Evolutionary conservation across 1,140 invertebrate genomes (phyloP), one percentile per base, ranked within the genome.

Genomic region (Zaprionus inermis): DNA sequence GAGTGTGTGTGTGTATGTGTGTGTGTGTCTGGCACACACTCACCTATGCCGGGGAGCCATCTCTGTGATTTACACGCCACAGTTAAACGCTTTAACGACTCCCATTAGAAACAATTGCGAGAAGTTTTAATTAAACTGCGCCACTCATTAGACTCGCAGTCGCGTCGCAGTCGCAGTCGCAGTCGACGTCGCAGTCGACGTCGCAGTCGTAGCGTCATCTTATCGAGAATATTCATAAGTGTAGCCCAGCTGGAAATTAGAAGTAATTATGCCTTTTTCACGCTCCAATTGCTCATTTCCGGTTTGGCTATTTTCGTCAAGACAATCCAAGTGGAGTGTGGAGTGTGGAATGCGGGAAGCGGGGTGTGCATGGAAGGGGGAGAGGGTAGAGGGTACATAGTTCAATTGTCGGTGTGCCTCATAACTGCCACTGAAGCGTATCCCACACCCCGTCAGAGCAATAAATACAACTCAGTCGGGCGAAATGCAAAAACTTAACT

Each of bases 81-180:
- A 72, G 80, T 83, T 80, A 79, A 89, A 89, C 70, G 83, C 74
- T 63, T 82, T 80, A 88, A 88, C 84, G 84, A 88, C 83, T 74
- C 83, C 63, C 84, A 88, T 88, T 88, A 88, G 83, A 88, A 88
- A 88, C 83, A 89, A 88, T 88, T 89, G 84, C 84, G 61, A 89
- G 80, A 89, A 88, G 67, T 89, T 88, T 88, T 88, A 88, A 88
- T 88, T 88, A 88, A 88, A 90, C 84, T 78, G 71, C 80, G 64
- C 64, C 55, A 65, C 77, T 80, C 80, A 78, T 80, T 89, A 68
- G 74, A 72, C 24, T 16, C 66, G 4, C 5, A 3, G 22, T 24
- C 22, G 3, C 24, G 24, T 20, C 30, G 24, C 28, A 59, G 20
- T 54, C 49, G 24, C 28, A 18, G 28, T 57, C 16, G 49, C 20